Evolutionary conservation across 2,888 invertebrate species (phyloP).

Genomic region (Drosophila lutescens): DNA sequence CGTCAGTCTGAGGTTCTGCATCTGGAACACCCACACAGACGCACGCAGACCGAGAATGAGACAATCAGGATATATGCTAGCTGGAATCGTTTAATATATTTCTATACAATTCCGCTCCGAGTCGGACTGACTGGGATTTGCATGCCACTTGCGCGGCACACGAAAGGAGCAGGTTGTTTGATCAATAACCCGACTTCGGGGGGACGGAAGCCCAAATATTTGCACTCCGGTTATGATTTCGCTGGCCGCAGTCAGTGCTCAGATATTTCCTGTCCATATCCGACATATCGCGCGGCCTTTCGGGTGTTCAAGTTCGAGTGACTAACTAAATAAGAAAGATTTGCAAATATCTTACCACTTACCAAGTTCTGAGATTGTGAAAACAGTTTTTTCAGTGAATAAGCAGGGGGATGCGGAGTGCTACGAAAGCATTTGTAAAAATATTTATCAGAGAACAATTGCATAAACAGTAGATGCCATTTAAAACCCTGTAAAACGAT

Average conservation of each 20-base stretch:
- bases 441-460: slow-evolving; percentile 54
- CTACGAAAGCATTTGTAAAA: slow-evolving; percentile 44
- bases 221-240: slow-evolving; percentile 55
- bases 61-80: slow-evolving; percentile 25
- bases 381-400: slow-evolving; percentile 25
- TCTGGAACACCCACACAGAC: slow-evolving; percentile 15
- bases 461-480: slow-evolving; percentile 50
- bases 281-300: slow-evolving; percentile 47
- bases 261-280: slow-evolving; percentile 49
- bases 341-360: not conserved
- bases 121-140: slow-evolving; percentile 23
- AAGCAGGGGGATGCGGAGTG: slow-evolving; percentile 17
- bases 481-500: slow-evolving; percentile 14
- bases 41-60: slow-evolving; percentile 21
- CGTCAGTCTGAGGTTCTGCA: slow-evolving; percentile 10
- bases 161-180: slow-evolving; percentile 69
- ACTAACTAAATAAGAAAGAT: slow-evolving; percentile 21
- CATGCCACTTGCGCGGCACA: slow-evolving; percentile 50
- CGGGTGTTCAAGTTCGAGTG: slow-evolving; percentile 14
- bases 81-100: slow-evolving; percentile 45
- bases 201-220: slow-evolving; percentile 53
- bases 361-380: slow-evolving; percentile 13
- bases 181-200: slow-evolving; percentile 64
- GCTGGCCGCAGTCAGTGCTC: slow-evolving; percentile 56
- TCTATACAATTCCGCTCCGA: slow-evolving; percentile 11